Evolutionary conservation across 2,113 vertebrate species (phyloP).

Genomic region (Beaufortia kweichowensis): DNA sequence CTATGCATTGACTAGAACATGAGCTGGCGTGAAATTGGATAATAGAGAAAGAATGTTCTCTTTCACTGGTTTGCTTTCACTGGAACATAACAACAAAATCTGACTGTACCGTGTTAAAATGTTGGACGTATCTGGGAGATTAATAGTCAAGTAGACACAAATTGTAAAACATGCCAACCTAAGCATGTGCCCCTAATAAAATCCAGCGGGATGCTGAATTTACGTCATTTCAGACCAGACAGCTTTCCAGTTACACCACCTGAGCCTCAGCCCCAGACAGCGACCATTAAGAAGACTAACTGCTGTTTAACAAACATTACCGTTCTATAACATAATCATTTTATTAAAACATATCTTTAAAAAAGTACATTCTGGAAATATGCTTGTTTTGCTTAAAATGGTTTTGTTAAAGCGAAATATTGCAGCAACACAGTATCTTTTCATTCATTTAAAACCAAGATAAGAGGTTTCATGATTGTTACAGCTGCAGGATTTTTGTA

Average conservation of each 20-base stretch:
- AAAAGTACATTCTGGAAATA: too few relatives aligned
- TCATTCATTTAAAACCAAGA: neutral
- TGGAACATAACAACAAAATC: neutral
- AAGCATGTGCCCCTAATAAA: constrained; percentile 8
- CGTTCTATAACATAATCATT: neutral
- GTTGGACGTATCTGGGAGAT: neutral
- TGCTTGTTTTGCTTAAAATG: neutral
- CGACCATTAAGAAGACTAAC: constrained; percentile 50
- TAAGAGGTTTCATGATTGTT: neutral
- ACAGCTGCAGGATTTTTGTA: neutral
- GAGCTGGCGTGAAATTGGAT: neutral
- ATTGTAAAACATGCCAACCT: constrained; percentile 3
- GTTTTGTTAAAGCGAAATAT: neutral
- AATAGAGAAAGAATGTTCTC: neutral
- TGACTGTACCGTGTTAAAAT: neutral
- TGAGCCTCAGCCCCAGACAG: constrained; percentile 53
- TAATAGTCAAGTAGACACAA: neutral
- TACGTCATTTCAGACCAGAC: constrained; percentile 3
- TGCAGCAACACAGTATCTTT: neutral
- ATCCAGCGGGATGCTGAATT: neutral
- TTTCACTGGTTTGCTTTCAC: neutral
- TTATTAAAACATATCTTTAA: neutral
- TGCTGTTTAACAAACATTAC: neutral
- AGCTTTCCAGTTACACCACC: constrained; percentile 64
- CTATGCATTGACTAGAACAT: neutral